Percentiles rank a stretch among this genome's conserved stretches.
Conservation (phyloP, 2,113 vertebrate genomes). For the Pogona vitticeps region DNA sequence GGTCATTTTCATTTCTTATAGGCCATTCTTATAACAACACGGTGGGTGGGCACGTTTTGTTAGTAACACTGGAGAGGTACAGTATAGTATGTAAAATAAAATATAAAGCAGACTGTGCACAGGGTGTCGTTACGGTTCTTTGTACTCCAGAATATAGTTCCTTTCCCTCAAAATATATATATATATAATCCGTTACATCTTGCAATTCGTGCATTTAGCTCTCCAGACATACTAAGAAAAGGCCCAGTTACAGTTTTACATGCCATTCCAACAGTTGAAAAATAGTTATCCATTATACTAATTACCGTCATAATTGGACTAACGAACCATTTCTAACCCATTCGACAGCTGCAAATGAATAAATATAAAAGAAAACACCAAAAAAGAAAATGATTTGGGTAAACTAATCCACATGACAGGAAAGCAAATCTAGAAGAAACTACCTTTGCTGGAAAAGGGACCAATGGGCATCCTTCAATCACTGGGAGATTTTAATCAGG, state of each 20-base stretch:
- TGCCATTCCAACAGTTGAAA: conserved; percentile 70
- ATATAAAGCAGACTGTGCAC: conserved; percentile 60
- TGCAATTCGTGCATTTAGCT: not conserved
- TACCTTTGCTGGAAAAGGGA: conserved; percentile 62
- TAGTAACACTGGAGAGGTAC: conserved; percentile 34
- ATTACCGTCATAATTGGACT: conserved; percentile 83
- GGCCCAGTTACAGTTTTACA: conserved; percentile 66
- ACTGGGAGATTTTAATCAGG: conserved; percentile 66
- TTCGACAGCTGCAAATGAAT: conserved; percentile 73
- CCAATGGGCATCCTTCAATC: conserved; percentile 64
- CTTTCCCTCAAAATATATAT: conserved; percentile 59
- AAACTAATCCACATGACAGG: conserved; percentile 76
- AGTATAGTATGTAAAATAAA: conserved; percentile 62
- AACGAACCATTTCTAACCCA: conserved; percentile 77
- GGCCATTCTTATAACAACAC: conserved; percentile 27
- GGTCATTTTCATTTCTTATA: too few species aligned
- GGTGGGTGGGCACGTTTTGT: conserved; percentile 47
- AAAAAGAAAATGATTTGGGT: conserved; percentile 65
- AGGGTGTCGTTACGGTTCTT: conserved; percentile 64
- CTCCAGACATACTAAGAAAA: conserved; percentile 22
- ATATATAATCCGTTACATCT: too few species aligned
- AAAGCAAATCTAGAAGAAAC: conserved; percentile 66
- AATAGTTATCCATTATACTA: conserved; percentile 82
- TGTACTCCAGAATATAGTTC: conserved; percentile 66
- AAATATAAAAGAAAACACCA: conserved; percentile 15